These are phyloP conservation scores for Cordilura impudica DNA, from an alignment of 2,888 invertebrate species.

Conservation along the genomic window DNA sequence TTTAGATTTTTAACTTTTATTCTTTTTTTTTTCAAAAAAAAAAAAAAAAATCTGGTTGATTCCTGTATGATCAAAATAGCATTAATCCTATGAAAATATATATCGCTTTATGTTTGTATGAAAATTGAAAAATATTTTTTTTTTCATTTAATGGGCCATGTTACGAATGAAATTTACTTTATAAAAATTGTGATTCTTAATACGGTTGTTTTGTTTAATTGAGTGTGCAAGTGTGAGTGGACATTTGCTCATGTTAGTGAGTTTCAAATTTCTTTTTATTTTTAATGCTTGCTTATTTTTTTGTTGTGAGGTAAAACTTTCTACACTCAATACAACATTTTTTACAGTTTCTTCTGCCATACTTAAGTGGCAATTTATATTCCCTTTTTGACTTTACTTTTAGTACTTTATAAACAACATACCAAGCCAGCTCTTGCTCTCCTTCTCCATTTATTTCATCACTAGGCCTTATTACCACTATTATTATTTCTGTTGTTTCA, in stretches of 20 bases:
- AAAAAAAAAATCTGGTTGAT: no score
- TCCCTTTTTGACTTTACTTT: conserved; percentile 70
- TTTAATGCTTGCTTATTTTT: neutral
- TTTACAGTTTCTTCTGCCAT: conserved; percentile 63
- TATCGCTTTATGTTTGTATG: neutral
- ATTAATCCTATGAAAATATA: no score
- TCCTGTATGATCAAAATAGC: no score
- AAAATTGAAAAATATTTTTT: conserved; percentile 22
- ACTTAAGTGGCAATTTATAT: conserved; percentile 78
- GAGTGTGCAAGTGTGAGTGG: neutral
- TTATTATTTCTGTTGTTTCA: conserved; percentile 30
- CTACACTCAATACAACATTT: conserved; percentile 54
- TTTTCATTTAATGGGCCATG: conserved; percentile 18
- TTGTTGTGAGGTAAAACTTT: conserved; percentile 30
- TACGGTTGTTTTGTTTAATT: conserved; percentile 21
- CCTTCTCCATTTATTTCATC: neutral
- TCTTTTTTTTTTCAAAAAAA: no score
- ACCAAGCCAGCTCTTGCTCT: neutral
- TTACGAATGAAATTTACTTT: conserved; percentile 36
- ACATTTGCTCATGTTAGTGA: neutral
- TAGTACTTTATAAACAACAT: conserved; percentile 37
- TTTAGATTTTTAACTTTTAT: no score
- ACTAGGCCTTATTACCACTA: conserved; percentile 48
- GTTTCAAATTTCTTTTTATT: neutral
- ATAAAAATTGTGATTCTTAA: conserved; percentile 29